Base-by-base conservation (phyloP, 2,113 vertebrate species). In the Muntiacus reevesi region DNA sequence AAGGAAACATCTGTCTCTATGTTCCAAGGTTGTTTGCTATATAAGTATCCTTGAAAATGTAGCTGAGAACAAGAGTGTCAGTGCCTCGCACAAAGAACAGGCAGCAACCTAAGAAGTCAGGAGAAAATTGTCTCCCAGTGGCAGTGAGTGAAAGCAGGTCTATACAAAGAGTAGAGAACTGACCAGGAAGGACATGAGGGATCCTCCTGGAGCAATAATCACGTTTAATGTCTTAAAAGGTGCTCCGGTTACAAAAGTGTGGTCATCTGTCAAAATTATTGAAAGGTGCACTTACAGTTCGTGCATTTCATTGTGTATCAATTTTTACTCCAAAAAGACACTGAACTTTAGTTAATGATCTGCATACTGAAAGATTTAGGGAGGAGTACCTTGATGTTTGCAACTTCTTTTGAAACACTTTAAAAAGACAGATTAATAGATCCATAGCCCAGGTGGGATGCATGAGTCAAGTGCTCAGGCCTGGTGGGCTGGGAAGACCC, bases 351-450 rank as follows among this genome's bases (percentile, higher is more conserved):
- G 40, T 67, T 87, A 96, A 88, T 40, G 60, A 96, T 25, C 71
- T 19, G 45, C 28, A 62, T 40, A 36, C 55, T 60, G 27, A 30
- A 67, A 21, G 40, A 93, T 45, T 88, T 40, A 71, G 30, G 27
- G 25, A 19, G 10, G 40, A 81, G 15, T 67, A 13, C n/a, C 81
- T 1, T 85, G 52, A 86, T 45, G 9, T 55, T 25, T 94, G n/a
- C 25, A 85, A 54, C 17, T 88, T 88, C 87, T 81, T 87, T 91
- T 67, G 43, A 97, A 88, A 95, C 76, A 17, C 30, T 94, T 79
- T 21, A 55, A 33, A 86, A 87, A 92, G n/a, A 67, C 17, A 83
- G 43, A 86, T 21, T 47, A 64, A 94, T 78, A 30, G 47, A 84
- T 79, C 59, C 45, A 85, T 1, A 94, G n/a, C n/a, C n/a, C n/a